Conservation (phyloP, 2,797 vertebrate species). For the Eleutherodactylus coqui region DNA sequence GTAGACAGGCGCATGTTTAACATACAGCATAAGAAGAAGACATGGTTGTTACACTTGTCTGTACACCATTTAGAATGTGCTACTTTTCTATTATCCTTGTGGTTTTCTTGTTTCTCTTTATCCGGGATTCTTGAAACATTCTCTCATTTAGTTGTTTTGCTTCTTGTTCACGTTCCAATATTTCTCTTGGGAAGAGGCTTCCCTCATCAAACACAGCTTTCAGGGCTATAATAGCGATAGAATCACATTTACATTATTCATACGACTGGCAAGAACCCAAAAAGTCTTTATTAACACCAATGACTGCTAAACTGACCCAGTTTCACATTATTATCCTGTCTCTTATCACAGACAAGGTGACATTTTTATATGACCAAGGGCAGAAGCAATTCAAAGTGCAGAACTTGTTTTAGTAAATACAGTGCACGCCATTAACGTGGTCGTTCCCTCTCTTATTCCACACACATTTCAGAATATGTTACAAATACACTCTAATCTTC, state of each 20-base stretch:
- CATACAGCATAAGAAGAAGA: neutral
- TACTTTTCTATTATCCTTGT: slow-evolving; percentile 69
- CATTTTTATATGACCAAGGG: slow-evolving; percentile 43
- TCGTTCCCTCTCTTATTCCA: neutral
- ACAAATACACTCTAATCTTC: slow-evolving; percentile 13
- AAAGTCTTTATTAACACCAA: slow-evolving; percentile 54
- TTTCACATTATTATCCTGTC: slow-evolving; percentile 49
- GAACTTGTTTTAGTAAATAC: slow-evolving; percentile 19
- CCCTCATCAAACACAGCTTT: slow-evolving; percentile 79
- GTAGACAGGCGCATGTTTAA: neutral
- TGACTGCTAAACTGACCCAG: slow-evolving; percentile 46
- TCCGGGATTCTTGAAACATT: slow-evolving; percentile 64
- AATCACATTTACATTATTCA: slow-evolving; percentile 67
- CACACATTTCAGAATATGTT: slow-evolving; percentile 24
- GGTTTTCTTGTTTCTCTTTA: slow-evolving; percentile 70
- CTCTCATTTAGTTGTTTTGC: slow-evolving; percentile 66
- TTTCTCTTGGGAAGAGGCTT: slow-evolving; percentile 78
- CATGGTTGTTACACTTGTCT: neutral
- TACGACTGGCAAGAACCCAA: slow-evolving; percentile 58
- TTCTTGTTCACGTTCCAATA: slow-evolving; percentile 74
- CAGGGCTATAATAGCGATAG: slow-evolving; percentile 71
- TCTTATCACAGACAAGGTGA: slow-evolving; percentile 55
- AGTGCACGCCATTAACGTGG: neutral
- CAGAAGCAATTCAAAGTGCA: slow-evolving; percentile 28
- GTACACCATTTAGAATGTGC: neutral